Evolutionary conservation across 2,797 vertebrate species (phyloP).

Genomic region (Gobionotothen gibberifrons): DNA sequence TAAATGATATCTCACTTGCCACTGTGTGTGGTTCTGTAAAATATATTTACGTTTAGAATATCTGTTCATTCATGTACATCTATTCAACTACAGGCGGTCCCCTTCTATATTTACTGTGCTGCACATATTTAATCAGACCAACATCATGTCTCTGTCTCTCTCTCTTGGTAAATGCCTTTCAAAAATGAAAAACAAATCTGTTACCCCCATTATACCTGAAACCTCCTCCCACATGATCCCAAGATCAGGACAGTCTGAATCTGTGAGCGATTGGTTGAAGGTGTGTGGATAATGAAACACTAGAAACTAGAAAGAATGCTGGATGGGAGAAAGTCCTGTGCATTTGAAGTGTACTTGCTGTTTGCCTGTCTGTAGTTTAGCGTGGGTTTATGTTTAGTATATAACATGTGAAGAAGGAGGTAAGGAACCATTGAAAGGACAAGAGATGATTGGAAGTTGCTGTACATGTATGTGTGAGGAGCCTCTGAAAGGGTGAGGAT

Average conservation of each 20-base stretch:
- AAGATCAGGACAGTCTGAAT: constrained; percentile 6
- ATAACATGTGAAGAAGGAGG: neutral
- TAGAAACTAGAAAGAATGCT: constrained; percentile 18
- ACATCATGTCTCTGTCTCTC: neutral
- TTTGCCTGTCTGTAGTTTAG: neutral
- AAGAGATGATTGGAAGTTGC: neutral
- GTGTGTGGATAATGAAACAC: constrained; percentile 26
- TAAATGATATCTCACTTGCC: constrained; percentile 2
- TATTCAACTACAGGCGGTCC: neutral
- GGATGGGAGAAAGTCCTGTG: neutral
- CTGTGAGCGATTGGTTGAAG: constrained; percentile 14
- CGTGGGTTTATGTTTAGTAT: neutral
- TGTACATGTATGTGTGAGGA: neutral
- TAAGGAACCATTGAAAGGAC: neutral
- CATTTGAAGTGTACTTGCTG: neutral
- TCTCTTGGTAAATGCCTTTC: neutral
- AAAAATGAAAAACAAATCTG: constrained; percentile 8
- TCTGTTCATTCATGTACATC: constrained; percentile 3
- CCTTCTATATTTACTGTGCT: constrained; percentile 7
- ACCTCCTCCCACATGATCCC: constrained; percentile 21
- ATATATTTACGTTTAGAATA: constrained; percentile 9
- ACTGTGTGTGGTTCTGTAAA: constrained; percentile 18
- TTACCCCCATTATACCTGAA: neutral
- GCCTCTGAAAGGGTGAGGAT: neutral
- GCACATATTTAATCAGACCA: constrained; percentile 14